Evolutionary conservation across 2,888 invertebrate species (phyloP), one percentile per base, ranked within the genome.

Genomic region (Lithophane leautieri): DNA sequence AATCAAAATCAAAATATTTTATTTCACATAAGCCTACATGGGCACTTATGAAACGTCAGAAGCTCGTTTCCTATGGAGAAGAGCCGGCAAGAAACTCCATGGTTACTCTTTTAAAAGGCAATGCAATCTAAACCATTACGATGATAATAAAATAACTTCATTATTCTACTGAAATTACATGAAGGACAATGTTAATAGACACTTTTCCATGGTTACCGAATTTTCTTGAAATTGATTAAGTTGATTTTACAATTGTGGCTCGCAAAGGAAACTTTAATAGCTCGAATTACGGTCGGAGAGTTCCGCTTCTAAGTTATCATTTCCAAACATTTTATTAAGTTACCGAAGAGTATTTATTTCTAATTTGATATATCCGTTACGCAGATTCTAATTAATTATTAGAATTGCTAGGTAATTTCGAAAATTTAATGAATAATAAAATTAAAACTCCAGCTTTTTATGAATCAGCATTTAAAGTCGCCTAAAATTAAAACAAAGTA

Each of bases 201-300:
- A 67, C 34, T 69, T 25, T 47, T 62, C 34, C 40, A 50, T 76
- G 72, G 54, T 71, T 66, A 58, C 28, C 12, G 58, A 89, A 88
- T 90, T 90, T 58, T 86, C 85, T 78, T 86, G 81, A 83, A 89
- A 91, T 88, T 90, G 84, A 90, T 90, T 87, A 73, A 89, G 81
- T 81, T 85, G 79, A 85, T 89, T 91, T 88, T 77, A 85, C 88
- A 89, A 91, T 90, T 81, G 54, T 54, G 58, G 42, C 86, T 83
- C 76, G 28, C 80, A 82, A 87, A 87, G 25, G 52, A 63, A 67
- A 75, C 47, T 67, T 72, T 67, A 74, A 84, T 71, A 66, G 47
- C 70, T 76, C 4, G 14, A 71, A 76, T 74, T 73, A 74, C 56
- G 78, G n/a, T 52, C 19, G n/a, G 4, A 52, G 62, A 70, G 60